Conservation (phyloP, 2,888 invertebrate genomes). For the Andrena dorsata region DNA sequence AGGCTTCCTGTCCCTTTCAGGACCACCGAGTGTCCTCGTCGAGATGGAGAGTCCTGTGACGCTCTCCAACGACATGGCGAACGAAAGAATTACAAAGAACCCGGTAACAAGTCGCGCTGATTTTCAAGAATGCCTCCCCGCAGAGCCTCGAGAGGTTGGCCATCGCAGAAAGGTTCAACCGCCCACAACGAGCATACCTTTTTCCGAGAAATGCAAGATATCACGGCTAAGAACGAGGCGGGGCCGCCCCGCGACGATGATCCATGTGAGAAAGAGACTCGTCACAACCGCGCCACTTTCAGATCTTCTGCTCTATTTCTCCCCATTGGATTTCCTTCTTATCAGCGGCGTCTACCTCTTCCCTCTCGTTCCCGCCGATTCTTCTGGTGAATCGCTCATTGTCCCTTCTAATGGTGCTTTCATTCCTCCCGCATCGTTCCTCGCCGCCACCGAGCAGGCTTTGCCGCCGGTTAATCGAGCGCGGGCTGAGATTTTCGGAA, state of each 20-base stretch:
- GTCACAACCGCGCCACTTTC: conserved; percentile 1
- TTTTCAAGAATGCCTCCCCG: not conserved
- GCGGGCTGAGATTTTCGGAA: conserved; percentile 50
- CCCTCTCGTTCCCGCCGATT: conserved; percentile 38
- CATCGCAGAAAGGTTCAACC: not conserved
- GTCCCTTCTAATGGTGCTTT: conserved; percentile 55
- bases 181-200: not conserved
- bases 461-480: conserved; percentile 49
- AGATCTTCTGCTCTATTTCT: not conserved
- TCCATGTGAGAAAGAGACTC: not conserved
- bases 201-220: not conserved
- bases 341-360: not conserved
- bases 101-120: conserved; percentile 20
- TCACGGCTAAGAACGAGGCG: not conserved
- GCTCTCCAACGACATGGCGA: not conserved
- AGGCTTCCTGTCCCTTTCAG: not conserved
- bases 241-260: not conserved
- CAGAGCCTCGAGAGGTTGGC: not conserved
- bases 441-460: conserved; percentile 17
- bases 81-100: conserved; percentile 20
- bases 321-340: conserved; percentile 7
- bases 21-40: conserved; percentile 11
- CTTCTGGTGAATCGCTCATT: conserved; percentile 64
- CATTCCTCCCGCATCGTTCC: conserved; percentile 31
- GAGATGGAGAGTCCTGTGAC: not conserved